Evolutionary conservation across 2,797 vertebrate genomes (phyloP), one percentile per base, ranked within the genome.

Genomic region (Lycodopsis pacificus): DNA sequence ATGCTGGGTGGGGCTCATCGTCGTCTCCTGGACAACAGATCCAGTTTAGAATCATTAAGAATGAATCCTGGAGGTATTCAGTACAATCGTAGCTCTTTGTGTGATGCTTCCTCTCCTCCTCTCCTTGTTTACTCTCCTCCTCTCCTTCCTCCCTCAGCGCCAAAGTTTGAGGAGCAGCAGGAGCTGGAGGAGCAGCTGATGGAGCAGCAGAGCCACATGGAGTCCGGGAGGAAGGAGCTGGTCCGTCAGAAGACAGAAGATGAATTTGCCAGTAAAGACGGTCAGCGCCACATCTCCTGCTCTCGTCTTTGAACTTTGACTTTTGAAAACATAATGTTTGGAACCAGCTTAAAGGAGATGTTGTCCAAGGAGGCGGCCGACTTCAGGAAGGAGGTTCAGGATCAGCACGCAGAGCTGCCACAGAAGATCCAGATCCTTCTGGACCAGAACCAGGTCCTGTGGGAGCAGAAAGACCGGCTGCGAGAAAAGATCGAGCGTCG

Each of bases 321-420:
- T 25, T 46, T 19, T 32, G 7, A 7, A 32, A 14, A 19, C 14
- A 9, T 56, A 36, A 36, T 36, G 36, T 36, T 36, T 36, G 36
- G 10, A 36, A 36, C 9, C 8, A 84, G 82, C 8, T 0, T 3
- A 0, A 1, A 42, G 15, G 20, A n/a, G 1, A 7, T 0, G 2
- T 3, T 15, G 32, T 34, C 30, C 0, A 13, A 2, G 0, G 15
- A 19, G 62, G 5, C 11, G 2, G 7, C 7, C 5, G 1, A 2
- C 22, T 3, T 76, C 3, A 0, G 25, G 19, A 15, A 1, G 5
- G 0, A 22, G 22, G 2, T 48, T 14, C n/a, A 38, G 7, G 34
- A 10, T 13, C 42, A 38, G 71, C 44, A 69, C 15, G 8, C 8
- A 0, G 12, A 56, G 66, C 19, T 38, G 14, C 1, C 10, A 34